These are phyloP conservation scores for Microcaecilia unicolor DNA, from an alignment of 2,797 vertebrate species.

Conservation along the genomic window DNA sequence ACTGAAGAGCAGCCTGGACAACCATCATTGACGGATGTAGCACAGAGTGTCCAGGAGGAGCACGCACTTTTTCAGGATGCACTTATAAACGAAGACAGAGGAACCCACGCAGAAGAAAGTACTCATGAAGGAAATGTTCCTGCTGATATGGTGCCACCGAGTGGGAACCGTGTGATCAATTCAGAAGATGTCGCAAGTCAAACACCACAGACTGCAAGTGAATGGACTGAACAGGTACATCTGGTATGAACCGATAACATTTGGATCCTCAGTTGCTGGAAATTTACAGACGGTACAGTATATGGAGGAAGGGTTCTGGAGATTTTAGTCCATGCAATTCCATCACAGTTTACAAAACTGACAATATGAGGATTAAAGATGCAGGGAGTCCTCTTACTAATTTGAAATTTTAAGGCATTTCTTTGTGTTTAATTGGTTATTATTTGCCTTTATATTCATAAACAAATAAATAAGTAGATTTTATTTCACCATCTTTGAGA, in stretches of 20 bases:
- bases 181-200: constrained; percentile 65
- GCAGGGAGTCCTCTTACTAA: constrained; percentile 34
- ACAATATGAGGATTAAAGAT: constrained; percentile 14
- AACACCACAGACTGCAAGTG: constrained; percentile 71
- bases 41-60: constrained; percentile 52
- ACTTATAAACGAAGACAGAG: constrained; percentile 54
- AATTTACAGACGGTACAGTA: constrained; percentile 20
- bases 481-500: constrained; percentile 46
- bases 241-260: constrained; percentile 65
- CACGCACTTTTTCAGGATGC: constrained; percentile 52
- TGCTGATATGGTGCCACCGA: constrained; percentile 44
- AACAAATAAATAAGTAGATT: constrained; percentile 42
- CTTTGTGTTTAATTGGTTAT: constrained; percentile 48
- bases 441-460: constrained; percentile 42
- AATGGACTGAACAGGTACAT: constrained; percentile 90
- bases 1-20: constrained; percentile 38
- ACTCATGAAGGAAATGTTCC: constrained; percentile 41
- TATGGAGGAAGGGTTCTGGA: constrained; percentile 28
- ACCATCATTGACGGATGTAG: constrained; percentile 11
- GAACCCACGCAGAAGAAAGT: constrained; percentile 63
- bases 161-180: constrained; percentile 41
- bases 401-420: constrained; percentile 46
- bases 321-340: constrained; percentile 32
- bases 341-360: constrained; percentile 34
- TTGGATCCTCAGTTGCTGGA: constrained; percentile 13